Evolutionary conservation across 2,113 vertebrate species (phyloP), one percentile per base, ranked within the genome.

Genomic region (Melanostigma gelatinosum): DNA sequence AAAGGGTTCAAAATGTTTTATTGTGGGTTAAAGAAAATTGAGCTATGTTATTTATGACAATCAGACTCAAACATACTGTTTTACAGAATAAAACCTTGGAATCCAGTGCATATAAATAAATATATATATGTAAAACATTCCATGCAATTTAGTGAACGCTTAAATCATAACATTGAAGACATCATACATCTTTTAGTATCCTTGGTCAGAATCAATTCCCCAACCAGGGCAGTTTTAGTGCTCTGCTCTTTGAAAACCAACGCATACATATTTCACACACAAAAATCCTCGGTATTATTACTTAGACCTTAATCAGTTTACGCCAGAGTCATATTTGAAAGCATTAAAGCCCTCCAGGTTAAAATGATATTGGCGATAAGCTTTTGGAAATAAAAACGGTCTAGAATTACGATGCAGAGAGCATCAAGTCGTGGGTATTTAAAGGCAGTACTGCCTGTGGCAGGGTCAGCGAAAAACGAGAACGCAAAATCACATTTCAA

Each of bases 341-440:
- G 52, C 32, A 22, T 60, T 80, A 58, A 69, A 78, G 27, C 65
- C 27, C 36, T 11, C 1, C 3, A 34, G 22, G 58, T 78, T 72
- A 55, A 77, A 87, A n/a, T 32, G 22, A 83, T 80, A 67, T 65
- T 10, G 67, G 79, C 0, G 82, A 64, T 85, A 85, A 85, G 76
- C 88, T 84, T 90, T 84, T 29, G 52, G 65, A 64, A 42, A 67
- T 77, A 79, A 80, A 84, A 84, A 44, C 8, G 3, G 62, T 67
- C 74, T 85, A 66, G 69, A 77, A 75, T 85, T 78, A 84, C 2
- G 24, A 27, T 3, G 57, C 65, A 42, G 22, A 3, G 27, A 63
- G 80, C 27, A 66, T 65, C 3, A 29, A 7, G 38, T 52, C 1
- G 82, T 29, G 60, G 76, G 72, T 88, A 85, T 93, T 89, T 86